Conservation (phyloP, 2,113 vertebrate species). For the Montifringilla adamsi region DNA sequence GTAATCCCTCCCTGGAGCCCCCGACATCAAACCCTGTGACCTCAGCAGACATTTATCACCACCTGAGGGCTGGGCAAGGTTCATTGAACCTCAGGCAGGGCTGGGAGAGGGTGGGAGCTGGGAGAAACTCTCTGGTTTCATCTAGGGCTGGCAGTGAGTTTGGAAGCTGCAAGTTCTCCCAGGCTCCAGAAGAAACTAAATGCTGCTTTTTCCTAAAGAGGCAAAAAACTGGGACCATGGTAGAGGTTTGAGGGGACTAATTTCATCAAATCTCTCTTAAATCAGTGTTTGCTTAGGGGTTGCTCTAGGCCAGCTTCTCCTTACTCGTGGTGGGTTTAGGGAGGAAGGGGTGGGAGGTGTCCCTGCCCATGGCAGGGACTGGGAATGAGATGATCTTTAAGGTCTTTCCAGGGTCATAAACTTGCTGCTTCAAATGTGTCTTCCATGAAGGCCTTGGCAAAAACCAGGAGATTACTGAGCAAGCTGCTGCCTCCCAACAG, state of each 20-base stretch:
- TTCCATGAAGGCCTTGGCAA: background rate
- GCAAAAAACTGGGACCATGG: background rate
- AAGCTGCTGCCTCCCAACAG: background rate
- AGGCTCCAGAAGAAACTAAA: background rate
- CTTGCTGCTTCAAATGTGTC: background rate
- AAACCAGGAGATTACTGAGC: background rate
- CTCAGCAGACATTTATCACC: background rate
- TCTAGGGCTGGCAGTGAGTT: background rate
- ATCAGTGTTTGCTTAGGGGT: background rate
- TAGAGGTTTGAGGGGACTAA: background rate
- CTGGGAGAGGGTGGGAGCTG: background rate
- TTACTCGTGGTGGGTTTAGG: rapidly evolving
- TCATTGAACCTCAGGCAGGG: background rate
- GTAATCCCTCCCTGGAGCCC: background rate
- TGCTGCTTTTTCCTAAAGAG: background rate
- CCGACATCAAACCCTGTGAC: background rate
- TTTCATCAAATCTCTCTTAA: background rate
- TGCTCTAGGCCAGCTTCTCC: background rate
- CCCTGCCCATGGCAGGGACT: too few species aligned
- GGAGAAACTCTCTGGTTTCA: constrained; percentile 5
- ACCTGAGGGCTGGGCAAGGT: background rate
- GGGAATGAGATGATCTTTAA: background rate
- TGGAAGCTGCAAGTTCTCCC: background rate
- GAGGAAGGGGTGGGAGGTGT: background rate
- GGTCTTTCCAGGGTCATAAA: background rate